These are phyloP conservation scores for Triplophysa bombifrons DNA, from an alignment of 2,797 vertebrate species.

Conservation along the genomic window DNA sequence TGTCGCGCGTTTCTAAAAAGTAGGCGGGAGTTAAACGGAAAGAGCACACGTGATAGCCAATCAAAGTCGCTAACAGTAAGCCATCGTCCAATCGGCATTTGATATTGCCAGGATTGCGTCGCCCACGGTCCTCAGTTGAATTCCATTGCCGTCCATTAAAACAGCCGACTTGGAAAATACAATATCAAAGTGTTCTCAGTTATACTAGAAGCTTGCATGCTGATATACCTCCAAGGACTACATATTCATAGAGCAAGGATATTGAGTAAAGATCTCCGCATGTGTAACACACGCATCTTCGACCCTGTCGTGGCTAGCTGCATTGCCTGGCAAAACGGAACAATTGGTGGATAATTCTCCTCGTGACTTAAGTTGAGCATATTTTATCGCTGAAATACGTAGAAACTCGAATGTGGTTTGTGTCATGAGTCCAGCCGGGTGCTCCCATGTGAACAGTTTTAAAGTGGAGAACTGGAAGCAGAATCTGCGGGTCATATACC, in stretches of 20 bases:
- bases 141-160: conserved; percentile 81
- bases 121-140: conserved; percentile 72
- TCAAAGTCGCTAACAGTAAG: neutral
- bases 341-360: conserved; percentile 66
- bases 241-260: conserved; percentile 51
- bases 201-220: conserved; percentile 6
- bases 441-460: conserved; percentile 92
- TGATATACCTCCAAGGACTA: conserved; percentile 37
- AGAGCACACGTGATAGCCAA: conserved; percentile 29
- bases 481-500: conserved; percentile 95
- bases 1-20: neutral
- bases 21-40: conserved; percentile 13
- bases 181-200: conserved; percentile 61
- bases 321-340: conserved; percentile 68
- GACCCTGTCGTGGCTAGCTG: conserved; percentile 59
- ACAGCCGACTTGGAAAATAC: conserved; percentile 58
- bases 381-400: conserved; percentile 44
- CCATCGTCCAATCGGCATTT: conserved; percentile 46
- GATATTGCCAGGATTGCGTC: conserved; percentile 63
- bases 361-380: conserved; percentile 53
- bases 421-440: conserved; percentile 91
- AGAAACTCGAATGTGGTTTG: conserved; percentile 69
- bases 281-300: conserved; percentile 58
- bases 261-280: conserved; percentile 57
- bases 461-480: conserved; percentile 99